A percentile compares a stretch with the other conserved stretches of the same genome.
phyloP scores from a whole-genome alignment of 2,888 invertebrate genomes.

The Hesperia comma region DNA sequence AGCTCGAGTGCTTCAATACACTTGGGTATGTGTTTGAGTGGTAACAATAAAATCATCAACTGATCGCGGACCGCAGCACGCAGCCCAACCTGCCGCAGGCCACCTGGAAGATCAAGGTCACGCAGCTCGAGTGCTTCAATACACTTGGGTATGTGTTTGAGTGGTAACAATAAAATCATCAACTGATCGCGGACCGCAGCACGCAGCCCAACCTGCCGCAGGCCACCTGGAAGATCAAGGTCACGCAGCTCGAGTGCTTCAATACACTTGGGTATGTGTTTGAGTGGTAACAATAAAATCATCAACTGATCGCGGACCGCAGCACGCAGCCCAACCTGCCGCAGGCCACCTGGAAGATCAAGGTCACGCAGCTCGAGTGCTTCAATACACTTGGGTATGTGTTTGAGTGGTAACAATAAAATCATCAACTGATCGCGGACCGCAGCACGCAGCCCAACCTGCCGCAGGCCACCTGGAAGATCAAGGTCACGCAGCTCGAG shows the following conservation, averaged over 20 bases:
- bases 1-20: conserved; percentile 84
- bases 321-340: conserved; percentile 73
- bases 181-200: conserved; percentile 73
- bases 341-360: conserved; percentile 84
- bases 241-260: conserved; percentile 85
- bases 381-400: conserved; percentile 77
- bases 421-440: conserved; percentile 73
- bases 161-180: conserved; percentile 45
- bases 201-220: conserved; percentile 74
- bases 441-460: conserved; percentile 72
- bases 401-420: neutral
- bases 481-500: conserved; percentile 85
- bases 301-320: conserved; percentile 75
- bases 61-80: conserved; percentile 71
- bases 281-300: neutral
- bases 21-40: conserved; percentile 60
- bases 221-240: conserved; percentile 85
- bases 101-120: conserved; percentile 85
- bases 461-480: conserved; percentile 82
- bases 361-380: conserved; percentile 86
- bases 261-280: conserved; percentile 72
- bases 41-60: conserved; percentile 53
- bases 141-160: conserved; percentile 66
- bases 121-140: conserved; percentile 85
- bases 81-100: conserved; percentile 76